Conservation (phyloP, 2,113 vertebrate genomes). For the Talpa occidentalis region DNA sequence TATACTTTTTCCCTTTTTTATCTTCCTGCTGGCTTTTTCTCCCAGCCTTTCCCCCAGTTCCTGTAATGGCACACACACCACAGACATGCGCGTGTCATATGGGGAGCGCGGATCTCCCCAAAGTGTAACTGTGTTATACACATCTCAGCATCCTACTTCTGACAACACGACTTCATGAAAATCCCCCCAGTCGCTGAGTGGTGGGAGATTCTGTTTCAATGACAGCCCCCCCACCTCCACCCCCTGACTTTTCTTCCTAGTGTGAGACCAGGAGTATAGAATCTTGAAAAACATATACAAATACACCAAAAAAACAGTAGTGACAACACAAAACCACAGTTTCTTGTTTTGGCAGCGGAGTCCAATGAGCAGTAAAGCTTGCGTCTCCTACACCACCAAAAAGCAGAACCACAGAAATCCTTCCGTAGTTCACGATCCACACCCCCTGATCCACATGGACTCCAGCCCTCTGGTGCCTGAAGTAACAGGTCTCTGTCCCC, state of each 20-base stretch:
- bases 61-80: not conserved
- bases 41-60: not conserved
- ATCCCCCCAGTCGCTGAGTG: not conserved
- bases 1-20: not conserved
- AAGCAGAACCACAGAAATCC: constrained; percentile 71
- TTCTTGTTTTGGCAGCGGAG: constrained; percentile 67
- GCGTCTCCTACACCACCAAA: constrained; percentile 46
- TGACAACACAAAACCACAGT: constrained; percentile 69
- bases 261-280: not conserved
- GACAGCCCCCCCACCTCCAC: not conserved
- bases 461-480: not conserved
- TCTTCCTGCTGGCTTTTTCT: not conserved
- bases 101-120: not conserved
- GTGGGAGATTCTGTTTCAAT: not conserved
- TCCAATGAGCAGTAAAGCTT: constrained; percentile 51
- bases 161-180: not conserved
- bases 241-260: not conserved
- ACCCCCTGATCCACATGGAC: not conserved
- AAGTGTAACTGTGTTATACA: not conserved
- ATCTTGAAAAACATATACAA: not conserved
- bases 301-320: not conserved
- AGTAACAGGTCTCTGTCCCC: not conserved
- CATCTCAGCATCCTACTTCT: not conserved
- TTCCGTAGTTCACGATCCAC: constrained; percentile 35
- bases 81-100: no score